Percentiles rank a stretch among this genome's conserved stretches.
These are phyloP conservation scores for Merops nubicus DNA, from an alignment of 2,113 vertebrate genomes.

Conservation along the genomic window DNA sequence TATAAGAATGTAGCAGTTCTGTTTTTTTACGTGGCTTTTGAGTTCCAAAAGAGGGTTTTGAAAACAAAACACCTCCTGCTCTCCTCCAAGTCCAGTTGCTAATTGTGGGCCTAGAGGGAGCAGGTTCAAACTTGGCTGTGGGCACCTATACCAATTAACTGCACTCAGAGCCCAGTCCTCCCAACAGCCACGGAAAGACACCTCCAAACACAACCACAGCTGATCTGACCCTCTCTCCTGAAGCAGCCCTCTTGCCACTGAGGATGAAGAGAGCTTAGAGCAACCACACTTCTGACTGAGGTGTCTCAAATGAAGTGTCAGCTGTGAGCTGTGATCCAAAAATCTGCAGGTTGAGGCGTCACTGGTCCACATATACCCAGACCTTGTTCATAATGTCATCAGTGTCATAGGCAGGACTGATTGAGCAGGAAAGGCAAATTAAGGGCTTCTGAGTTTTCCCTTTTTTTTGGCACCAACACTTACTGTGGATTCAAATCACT, in stretches of 20 bases:
- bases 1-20: not conserved
- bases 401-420: not conserved
- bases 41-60: not conserved
- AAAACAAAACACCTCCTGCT: not conserved
- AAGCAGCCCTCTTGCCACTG: not conserved
- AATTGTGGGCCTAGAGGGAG: not conserved
- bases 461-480: not conserved
- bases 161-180: not conserved
- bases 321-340: not conserved
- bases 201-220: not conserved
- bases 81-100: not conserved
- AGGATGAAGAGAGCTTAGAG: not conserved
- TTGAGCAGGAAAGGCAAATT: not conserved
- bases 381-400: accelerated
- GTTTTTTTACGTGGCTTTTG: not conserved
- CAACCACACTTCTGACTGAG: not conserved
- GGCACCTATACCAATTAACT: not conserved
- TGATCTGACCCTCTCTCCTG: not conserved
- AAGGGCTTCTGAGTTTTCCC: not conserved
- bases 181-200: not conserved
- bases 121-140: not conserved
- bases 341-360: accelerated
- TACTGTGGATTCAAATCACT: not conserved
- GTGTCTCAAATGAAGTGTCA: not conserved
- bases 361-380: not conserved